Percentiles rank a stretch among this genome's conserved stretches.
phyloP scores from a whole-genome alignment of 2,888 invertebrate genomes.

The Heliconius ethilla region DNA sequence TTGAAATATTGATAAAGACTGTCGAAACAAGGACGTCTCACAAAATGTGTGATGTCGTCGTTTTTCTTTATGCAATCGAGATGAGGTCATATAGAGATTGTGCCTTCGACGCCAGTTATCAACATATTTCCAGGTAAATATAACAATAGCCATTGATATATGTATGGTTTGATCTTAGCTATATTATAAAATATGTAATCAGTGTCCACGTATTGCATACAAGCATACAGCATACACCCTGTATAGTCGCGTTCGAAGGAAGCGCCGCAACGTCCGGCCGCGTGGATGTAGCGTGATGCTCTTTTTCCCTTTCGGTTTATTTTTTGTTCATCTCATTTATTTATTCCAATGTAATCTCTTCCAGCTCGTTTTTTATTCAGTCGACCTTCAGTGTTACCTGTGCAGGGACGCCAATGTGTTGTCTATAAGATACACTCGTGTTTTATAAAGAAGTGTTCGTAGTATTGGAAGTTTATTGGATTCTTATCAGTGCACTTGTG shows the following conservation, averaged over 20 bases:
- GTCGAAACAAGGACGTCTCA: conserved; percentile 31
- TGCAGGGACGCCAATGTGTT: conserved; percentile 74
- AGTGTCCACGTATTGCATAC: too few relatives aligned
- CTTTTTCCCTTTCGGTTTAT: conserved; percentile 77
- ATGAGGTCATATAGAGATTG: conserved; percentile 59
- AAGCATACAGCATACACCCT: conserved; percentile 57
- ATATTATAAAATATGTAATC: too few relatives aligned
- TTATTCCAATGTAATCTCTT: conserved; percentile 83
- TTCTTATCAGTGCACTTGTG: conserved; percentile 22
- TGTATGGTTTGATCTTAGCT: conserved; percentile 26
- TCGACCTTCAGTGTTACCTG: conserved; percentile 82
- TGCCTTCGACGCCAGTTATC: conserved; percentile 58
- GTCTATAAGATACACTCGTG: conserved; percentile 58
- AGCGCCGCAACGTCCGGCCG: conserved; percentile 82
- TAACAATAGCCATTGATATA: conserved; percentile 49
- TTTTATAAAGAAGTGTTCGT: conserved; percentile 51
- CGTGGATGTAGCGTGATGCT: conserved; percentile 80
- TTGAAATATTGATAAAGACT: not conserved
- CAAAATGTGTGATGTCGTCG: conserved; percentile 62
- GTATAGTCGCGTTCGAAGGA: conserved; percentile 74
- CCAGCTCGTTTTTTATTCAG: conserved; percentile 82
- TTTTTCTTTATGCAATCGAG: conserved; percentile 60
- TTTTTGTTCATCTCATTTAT: conserved; percentile 83
- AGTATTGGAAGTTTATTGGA: conserved; percentile 19
- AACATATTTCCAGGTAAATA: conserved; percentile 51